These are phyloP conservation scores for Hylyphantes graminicola DNA, from an alignment of 1,140 invertebrate species.

Conservation along the genomic window DNA sequence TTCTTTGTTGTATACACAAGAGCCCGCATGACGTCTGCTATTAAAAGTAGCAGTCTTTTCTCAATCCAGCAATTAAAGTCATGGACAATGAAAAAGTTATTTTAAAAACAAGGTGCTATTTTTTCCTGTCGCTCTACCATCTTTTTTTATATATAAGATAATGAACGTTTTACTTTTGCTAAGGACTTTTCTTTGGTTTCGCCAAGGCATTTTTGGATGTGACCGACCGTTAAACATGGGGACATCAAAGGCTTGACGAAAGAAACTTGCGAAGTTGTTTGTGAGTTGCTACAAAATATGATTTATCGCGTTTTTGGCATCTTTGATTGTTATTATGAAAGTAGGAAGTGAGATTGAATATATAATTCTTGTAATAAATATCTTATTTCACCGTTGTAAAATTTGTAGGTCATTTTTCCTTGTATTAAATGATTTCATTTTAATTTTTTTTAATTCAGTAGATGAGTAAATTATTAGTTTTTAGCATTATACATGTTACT, in stretches of 20 bases:
- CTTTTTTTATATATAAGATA: not conserved
- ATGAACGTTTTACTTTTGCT: not conserved
- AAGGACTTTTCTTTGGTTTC: constrained; percentile 32
- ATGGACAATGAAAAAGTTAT: constrained; percentile 19
- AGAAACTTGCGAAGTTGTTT: not conserved
- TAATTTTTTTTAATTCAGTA: too few species aligned
- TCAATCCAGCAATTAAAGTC: constrained; percentile 13
- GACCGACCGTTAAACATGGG: constrained; percentile 41
- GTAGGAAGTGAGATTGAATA: too few species aligned
- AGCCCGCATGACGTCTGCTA: constrained; percentile 40
- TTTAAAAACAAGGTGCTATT: not conserved
- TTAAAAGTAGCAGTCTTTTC: constrained; percentile 5
- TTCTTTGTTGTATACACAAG: constrained; percentile 44
- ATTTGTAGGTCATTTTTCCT: too few species aligned
- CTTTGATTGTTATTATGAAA: not conserved
- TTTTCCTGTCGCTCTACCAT: not conserved
- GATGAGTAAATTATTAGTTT: too few species aligned
- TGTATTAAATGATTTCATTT: too few species aligned
- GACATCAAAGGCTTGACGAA: not conserved
- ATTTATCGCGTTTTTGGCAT: constrained; percentile 22
- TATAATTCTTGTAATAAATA: too few species aligned
- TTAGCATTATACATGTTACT: too few species aligned
- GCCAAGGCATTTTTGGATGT: constrained; percentile 15
- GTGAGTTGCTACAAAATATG: not conserved
- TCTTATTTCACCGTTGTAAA: too few species aligned